Evolutionary conservation across 2,113 vertebrate species (phyloP).

Genomic region (Psittacus erithacus): DNA sequence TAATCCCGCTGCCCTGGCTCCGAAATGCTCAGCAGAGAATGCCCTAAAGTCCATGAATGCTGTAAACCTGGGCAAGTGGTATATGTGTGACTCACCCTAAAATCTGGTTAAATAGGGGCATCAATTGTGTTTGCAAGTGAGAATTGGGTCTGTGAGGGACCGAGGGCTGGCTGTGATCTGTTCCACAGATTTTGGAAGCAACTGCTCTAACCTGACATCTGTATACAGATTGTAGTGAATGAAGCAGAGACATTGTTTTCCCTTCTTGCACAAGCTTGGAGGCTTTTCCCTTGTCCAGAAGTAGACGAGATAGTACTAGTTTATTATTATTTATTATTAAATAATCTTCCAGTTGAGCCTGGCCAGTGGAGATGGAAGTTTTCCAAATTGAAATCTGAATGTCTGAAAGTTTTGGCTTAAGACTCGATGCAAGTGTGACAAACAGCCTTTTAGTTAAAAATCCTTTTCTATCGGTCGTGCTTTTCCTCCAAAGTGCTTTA

Average conservation of each 20-base stretch:
- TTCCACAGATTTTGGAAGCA: background rate
- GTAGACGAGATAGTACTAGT: background rate
- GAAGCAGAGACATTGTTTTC: accelerated
- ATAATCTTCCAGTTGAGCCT: background rate
- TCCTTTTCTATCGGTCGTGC: accelerated
- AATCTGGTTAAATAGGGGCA: background rate
- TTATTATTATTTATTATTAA: background rate
- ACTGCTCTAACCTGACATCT: background rate
- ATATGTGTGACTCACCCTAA: background rate
- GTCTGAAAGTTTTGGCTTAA: background rate
- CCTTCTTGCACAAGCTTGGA: background rate
- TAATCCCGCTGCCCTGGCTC: background rate
- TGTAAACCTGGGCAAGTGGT: background rate
- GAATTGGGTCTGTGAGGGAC: background rate
- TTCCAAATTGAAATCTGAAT: background rate
- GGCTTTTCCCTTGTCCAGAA: background rate
- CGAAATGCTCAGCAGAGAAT: background rate
- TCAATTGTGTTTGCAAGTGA: accelerated
- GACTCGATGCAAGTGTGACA: background rate
- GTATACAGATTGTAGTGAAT: accelerated
- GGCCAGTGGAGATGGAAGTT: background rate
- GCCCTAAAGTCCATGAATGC: background rate
- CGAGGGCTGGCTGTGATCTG: background rate
- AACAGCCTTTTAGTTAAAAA: background rate
- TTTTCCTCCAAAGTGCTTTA: background rate